These are phyloP conservation scores for Meloidogyne exigua DNA, from an alignment of 1,140 invertebrate species.

Conservation along the genomic window DNA sequence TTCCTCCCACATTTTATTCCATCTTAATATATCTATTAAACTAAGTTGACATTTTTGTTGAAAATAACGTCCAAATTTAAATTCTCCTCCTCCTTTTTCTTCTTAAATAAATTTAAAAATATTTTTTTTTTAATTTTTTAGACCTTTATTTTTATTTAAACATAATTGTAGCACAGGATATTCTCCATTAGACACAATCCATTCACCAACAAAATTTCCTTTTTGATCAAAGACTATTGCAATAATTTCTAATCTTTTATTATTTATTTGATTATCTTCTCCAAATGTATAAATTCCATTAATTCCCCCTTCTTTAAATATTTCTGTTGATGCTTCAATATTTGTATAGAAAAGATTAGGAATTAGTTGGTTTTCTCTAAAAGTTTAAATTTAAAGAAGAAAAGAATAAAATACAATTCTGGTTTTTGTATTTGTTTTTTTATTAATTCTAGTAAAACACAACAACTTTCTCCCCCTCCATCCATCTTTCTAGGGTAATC, in stretches of 20 bases:
- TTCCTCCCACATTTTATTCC: conserved; percentile 15
- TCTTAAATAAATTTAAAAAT: conserved; percentile 42
- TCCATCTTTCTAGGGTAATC: conserved; percentile 41
- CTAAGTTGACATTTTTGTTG: conserved; percentile 37
- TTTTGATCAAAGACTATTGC: conserved; percentile 38
- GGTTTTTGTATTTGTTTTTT: conserved; percentile 19
- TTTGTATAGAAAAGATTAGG: conserved; percentile 46
- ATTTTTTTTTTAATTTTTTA: no score
- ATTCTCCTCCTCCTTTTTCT: conserved; percentile 27
- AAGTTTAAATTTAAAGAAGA: no score
- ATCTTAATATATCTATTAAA: conserved; percentile 36
- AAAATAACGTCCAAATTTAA: conserved; percentile 47
- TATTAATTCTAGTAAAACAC: conserved; percentile 18
- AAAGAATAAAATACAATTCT: not conserved
- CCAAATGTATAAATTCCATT: conserved; percentile 44
- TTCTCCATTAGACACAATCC: not conserved
- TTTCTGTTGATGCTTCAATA: conserved; percentile 46
- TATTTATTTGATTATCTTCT: not conserved
- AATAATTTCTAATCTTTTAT: conserved; percentile 41
- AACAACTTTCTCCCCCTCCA: conserved; percentile 41
- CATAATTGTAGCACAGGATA: not conserved
- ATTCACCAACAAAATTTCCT: conserved; percentile 49
- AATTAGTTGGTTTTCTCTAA: conserved; percentile 27
- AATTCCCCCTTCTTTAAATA: conserved; percentile 49
- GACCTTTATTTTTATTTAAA: not conserved